Evolutionary conservation across 2,113 vertebrate species (phyloP), one percentile per base, ranked within the genome.

Genomic region (Charadrius vociferus): DNA sequence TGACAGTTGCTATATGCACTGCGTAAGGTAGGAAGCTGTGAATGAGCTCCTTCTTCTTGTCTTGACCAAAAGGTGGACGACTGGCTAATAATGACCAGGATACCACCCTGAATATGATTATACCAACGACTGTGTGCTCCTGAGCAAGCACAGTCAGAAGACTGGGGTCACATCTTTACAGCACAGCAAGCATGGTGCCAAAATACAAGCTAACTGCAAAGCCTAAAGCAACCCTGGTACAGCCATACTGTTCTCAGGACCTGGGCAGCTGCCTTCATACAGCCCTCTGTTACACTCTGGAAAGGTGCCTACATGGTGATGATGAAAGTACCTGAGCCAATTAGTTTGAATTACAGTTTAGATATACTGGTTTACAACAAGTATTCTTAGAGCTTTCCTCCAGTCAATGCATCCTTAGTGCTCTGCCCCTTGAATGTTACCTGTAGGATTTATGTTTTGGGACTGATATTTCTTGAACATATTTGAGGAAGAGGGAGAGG

Each of bases 231-330:
- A 0, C 13, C 9, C 6, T 37, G 41, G 6, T 6, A 39, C n/a
- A 77, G 52, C 21, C 34, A 14, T 37, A 10, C 24, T 29, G 23
- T 29, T 41, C 56, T 43, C 27, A 24, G 56, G 34, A 37, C 22
- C 3, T 0, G 0, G 34, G 30, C 3, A 11, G 8, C 36, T 81
- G 53, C 45, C 23, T 53, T 37, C 10, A 14, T 34, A 34, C 9
- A 52, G 26, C 32, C 12, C 12, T 73, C 36, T 4, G 1, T 34
- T 52, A 26, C 45, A 11, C 11, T 36, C 72, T 50, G 55, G 41
- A 84, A 59, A 50, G 30, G 18, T 24, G 32, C 16, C 41, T 53
- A 18, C 29, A 9, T 0, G 3, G 27, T 80, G 15, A 47, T 22
- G 15, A 21, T 37, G 50, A 74, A 73, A 53, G 23, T 4, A 50